Evolutionary conservation across 1,140 invertebrate species (phyloP).

Genomic region (Saccostrea cuccullata): DNA sequence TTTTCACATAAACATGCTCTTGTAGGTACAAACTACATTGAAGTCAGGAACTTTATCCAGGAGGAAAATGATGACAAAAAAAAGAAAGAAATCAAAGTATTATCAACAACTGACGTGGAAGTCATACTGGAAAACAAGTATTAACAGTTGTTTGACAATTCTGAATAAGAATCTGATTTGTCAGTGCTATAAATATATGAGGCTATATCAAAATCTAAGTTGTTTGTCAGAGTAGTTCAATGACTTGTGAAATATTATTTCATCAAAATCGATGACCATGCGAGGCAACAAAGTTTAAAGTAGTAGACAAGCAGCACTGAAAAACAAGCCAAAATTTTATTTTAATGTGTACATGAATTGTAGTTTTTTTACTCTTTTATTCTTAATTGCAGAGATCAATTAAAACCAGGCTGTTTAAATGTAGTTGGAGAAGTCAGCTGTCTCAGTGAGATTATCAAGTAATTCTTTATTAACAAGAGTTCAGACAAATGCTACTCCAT

Average conservation of each 20-base stretch:
- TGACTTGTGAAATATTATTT: no score
- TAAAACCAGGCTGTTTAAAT: neutral
- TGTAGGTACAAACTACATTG: neutral
- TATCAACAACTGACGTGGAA: neutral
- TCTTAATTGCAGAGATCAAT: neutral
- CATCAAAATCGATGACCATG: no score
- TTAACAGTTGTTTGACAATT: neutral
- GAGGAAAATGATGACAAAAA: neutral
- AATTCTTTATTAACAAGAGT: neutral
- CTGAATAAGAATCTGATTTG: no score
- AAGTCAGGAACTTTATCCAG: neutral
- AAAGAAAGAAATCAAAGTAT: neutral
- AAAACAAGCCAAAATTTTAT: no score
- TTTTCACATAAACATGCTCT: neutral
- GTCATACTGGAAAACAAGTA: neutral
- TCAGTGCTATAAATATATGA: no score
- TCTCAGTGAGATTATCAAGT: neutral
- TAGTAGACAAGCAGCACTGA: no score
- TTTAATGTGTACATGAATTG: no score
- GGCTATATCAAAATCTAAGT: no score
- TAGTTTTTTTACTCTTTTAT: no score
- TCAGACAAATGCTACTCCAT: neutral
- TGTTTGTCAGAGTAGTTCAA: no score
- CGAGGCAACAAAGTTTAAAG: no score
- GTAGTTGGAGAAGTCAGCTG: slow-evolving; percentile 3